Evolutionary conservation across 2,797 vertebrate genomes (phyloP), one percentile per base, ranked within the genome.

Genomic region (Antrozous pallidus): DNA sequence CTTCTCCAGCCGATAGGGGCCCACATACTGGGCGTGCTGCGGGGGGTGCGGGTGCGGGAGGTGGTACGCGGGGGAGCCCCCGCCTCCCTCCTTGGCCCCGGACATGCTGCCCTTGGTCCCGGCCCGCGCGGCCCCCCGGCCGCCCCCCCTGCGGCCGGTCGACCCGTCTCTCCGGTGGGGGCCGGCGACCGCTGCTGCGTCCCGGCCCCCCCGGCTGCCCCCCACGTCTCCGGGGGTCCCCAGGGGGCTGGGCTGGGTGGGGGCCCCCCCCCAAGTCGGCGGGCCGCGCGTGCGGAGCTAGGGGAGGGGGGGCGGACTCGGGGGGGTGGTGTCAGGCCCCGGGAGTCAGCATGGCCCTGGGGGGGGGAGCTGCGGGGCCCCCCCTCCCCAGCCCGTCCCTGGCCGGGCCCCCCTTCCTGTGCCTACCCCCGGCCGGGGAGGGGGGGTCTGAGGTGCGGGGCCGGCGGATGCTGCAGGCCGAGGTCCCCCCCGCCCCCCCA

Each of bases 1-100:
- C 98, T 99, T 99, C 97, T 99, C 99, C 98, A 99, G 98, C 96
- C 99, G 98, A 97, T 99, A 99, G 94, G 99, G 99, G 98, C 99
- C 99, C 97, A 99, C 99, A 98, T 99, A 99, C 95, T 99, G 99
- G 98, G 99, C 99, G 97, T 99, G 99, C 95, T 97, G 97, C 36
- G 97, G 97, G 94, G 97, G 97, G 95, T 97, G 98, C 38, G 97
- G 97, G 96, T 97, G 98, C 89, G 98, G 96, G 98, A 97, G 97
- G 93, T 97, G 96, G 96, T 99, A 99, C 98, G 96, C 95, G 56
- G 96, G 95, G 22, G 94, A 95, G 92, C 95, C 95, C 94, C 95
- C 96, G 54, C 94, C 95, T n/a, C 94, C 93, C 69, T 97, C 95
- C 95, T 96, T 97, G 91, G 93, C 70, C 91, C 96, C 96, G 7